Conservation (phyloP, 2,113 vertebrate genomes). For the Deroptyus accipitrinus region DNA sequence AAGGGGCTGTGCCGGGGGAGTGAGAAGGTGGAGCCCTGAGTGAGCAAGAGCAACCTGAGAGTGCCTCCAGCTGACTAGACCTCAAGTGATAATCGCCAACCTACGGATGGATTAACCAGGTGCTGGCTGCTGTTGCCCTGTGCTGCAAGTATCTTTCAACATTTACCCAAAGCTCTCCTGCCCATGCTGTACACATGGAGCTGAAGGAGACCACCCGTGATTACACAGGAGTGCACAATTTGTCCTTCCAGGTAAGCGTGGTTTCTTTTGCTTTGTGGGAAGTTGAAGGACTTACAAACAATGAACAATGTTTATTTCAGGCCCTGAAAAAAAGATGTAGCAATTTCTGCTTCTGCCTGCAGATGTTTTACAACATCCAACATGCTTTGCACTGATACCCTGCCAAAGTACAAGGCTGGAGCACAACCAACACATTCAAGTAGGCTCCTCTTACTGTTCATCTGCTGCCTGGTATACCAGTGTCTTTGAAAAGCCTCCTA, state of each 20-base stretch:
- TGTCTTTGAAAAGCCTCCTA: neutral
- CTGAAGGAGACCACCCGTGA: neutral
- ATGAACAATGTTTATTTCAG: neutral
- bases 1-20: neutral
- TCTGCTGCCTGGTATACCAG: neutral
- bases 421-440: neutral
- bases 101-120: neutral
- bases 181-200: neutral
- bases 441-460: neutral
- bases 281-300: neutral
- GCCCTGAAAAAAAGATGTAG: neutral
- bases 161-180: neutral
- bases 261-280: neutral
- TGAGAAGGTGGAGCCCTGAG: constrained; percentile 19
- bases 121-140: neutral
- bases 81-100: neutral
- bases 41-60: neutral
- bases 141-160: neutral
- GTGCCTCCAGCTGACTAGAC: neutral
- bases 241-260: constrained; percentile 68
- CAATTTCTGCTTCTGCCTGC: neutral
- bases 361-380: neutral
- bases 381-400: neutral
- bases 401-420: neutral
- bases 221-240: constrained; percentile 25